These are phyloP conservation scores for Yponomeuta sedellus DNA, from an alignment of 2,888 invertebrate genomes.

Conservation along the genomic window DNA sequence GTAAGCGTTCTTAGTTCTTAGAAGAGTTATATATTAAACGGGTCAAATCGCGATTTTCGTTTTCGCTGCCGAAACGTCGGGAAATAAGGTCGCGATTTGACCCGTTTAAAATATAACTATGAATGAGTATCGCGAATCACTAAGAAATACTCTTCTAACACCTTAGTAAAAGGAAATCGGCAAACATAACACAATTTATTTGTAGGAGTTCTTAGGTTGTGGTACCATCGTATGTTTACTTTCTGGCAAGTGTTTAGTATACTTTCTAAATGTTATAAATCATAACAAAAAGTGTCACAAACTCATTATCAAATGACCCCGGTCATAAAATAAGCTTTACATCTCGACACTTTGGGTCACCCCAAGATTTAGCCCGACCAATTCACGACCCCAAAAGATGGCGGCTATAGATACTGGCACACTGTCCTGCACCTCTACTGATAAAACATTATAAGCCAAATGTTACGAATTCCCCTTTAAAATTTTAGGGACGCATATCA, in stretches of 20 bases:
- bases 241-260: neutral
- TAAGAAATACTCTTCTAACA: too few relatives aligned
- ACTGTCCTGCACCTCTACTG: slow-evolving; percentile 58
- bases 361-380: slow-evolving; percentile 49
- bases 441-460: slow-evolving; percentile 62
- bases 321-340: slow-evolving; percentile 60
- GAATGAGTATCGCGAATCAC: too few relatives aligned
- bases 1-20: too few relatives aligned
- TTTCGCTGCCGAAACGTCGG: too few relatives aligned
- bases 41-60: too few relatives aligned
- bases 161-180: too few relatives aligned
- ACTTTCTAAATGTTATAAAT: neutral
- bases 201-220: too few relatives aligned
- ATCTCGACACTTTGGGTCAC: slow-evolving; percentile 55
- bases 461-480: slow-evolving; percentile 40
- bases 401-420: slow-evolving; percentile 53
- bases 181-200: too few relatives aligned
- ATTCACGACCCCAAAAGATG: slow-evolving; percentile 56
- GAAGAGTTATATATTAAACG: too few relatives aligned
- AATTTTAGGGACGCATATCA: slow-evolving; percentile 20
- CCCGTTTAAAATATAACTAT: too few relatives aligned
- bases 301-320: slow-evolving; percentile 63
- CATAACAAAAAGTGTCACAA: slow-evolving; percentile 26
- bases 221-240: too few relatives aligned
- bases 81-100: too few relatives aligned